phyloP scores from a whole-genome alignment of 2,113 vertebrate species.

The Ondatra zibethicus region DNA sequence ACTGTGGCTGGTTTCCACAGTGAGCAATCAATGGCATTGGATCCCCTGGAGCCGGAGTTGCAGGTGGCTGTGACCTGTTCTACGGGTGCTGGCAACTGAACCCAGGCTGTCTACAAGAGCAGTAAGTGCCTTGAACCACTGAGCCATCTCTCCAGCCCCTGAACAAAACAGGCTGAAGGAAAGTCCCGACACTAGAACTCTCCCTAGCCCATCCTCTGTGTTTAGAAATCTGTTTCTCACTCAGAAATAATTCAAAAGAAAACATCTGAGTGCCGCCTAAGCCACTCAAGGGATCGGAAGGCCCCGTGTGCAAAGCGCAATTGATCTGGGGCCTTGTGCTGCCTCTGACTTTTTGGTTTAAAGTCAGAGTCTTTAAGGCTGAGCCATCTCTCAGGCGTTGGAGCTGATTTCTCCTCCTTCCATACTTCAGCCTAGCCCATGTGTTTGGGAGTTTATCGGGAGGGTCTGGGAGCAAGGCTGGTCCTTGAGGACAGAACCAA shows the following conservation, averaged over 20 bases:
- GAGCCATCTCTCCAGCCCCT: background rate
- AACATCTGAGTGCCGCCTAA: background rate
- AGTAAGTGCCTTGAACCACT: background rate
- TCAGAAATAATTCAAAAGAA: conserved; percentile 35
- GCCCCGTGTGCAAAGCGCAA: background rate
- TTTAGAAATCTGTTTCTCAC: background rate
- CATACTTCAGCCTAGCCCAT: background rate
- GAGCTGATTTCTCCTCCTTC: background rate
- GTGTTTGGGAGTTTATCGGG: background rate
- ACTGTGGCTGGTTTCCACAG: background rate
- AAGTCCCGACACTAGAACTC: background rate
- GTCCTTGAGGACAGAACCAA: background rate
- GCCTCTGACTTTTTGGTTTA: background rate
- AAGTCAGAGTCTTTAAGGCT: background rate
- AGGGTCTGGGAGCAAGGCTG: background rate
- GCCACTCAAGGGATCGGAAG: background rate
- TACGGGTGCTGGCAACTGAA: background rate
- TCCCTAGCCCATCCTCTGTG: background rate
- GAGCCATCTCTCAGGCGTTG: background rate
- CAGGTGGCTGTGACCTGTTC: background rate
- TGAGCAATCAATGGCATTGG: background rate
- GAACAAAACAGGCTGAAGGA: background rate
- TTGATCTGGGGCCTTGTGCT: background rate
- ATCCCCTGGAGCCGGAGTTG: background rate
- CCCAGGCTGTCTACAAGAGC: background rate